These are phyloP conservation scores for Cryptocephalus moraei DNA, from an alignment of 2,888 invertebrate genomes.

Conservation along the genomic window DNA sequence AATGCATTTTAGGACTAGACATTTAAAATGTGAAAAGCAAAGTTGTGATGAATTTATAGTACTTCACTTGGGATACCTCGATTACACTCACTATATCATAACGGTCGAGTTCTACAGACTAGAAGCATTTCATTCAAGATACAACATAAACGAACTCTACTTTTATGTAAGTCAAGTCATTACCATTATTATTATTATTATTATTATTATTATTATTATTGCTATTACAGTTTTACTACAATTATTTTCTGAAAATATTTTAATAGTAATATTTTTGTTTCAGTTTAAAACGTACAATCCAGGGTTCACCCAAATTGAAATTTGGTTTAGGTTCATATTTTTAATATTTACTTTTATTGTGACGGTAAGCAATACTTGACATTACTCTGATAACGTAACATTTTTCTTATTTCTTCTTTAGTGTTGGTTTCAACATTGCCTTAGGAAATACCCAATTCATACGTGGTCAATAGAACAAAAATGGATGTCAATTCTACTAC, in stretches of 20 bases:
- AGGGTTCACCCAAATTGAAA: conserved; percentile 92
- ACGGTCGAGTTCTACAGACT: conserved; percentile 77
- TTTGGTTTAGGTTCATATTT: conserved; percentile 94
- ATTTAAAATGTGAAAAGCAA: conserved; percentile 70
- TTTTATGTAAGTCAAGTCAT: conserved; percentile 65
- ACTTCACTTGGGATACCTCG: conserved; percentile 79
- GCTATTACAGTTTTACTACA: conserved; percentile 2
- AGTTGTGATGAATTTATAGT: conserved; percentile 81
- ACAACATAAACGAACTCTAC: conserved; percentile 71
- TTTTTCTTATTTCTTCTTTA: conserved; percentile 40
- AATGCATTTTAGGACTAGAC: conserved; percentile 55
- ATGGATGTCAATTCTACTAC: conserved; percentile 85
- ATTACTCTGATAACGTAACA: neutral
- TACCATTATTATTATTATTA: too few species aligned
- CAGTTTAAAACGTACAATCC: conserved; percentile 96
- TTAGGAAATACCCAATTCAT: conserved; percentile 75
- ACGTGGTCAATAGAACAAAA: conserved; percentile 98
- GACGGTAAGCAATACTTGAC: conserved; percentile 53
- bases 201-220: too few species aligned
- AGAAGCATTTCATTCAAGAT: conserved; percentile 72
- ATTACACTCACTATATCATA: conserved; percentile 80
- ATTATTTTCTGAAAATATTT: neutral
- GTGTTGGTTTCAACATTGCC: conserved; percentile 88
- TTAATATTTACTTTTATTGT: conserved; percentile 75
- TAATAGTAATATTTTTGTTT: conserved; percentile 28